A percentile compares a stretch with the other conserved stretches of the same genome.
Evolutionary conservation across 2,797 vertebrate species (phyloP).

Genomic region (Mastacembelus armatus): DNA sequence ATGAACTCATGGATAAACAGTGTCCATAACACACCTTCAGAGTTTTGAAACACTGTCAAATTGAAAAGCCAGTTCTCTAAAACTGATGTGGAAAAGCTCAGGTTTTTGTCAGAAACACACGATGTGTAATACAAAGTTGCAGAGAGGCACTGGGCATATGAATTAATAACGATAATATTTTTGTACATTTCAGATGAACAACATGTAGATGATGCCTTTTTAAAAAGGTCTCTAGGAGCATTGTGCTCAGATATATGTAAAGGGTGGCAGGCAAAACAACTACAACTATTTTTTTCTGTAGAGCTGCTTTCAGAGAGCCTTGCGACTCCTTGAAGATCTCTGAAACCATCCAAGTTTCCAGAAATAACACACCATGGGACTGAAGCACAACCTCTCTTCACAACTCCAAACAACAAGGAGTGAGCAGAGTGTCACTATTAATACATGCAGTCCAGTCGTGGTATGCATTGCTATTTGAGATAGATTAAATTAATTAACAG

Average conservation of each 20-base stretch:
- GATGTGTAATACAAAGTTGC: not conserved
- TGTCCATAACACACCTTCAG: slow-evolving; percentile 28
- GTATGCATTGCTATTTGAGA: slow-evolving; percentile 58
- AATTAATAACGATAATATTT: not conserved
- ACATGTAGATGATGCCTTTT: not conserved
- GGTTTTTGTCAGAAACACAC: slow-evolving; percentile 9
- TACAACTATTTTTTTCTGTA: slow-evolving; percentile 47
- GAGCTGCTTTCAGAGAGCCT: slow-evolving; percentile 75
- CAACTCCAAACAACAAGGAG: slow-evolving; percentile 53
- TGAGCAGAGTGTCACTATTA: slow-evolving; percentile 51
- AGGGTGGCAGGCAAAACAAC: slow-evolving; percentile 33
- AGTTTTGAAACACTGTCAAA: slow-evolving; percentile 35
- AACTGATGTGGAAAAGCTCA: slow-evolving; percentile 28
- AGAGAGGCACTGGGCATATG: not conserved
- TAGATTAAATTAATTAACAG: slow-evolving; percentile 68
- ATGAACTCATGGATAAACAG: slow-evolving; percentile 24
- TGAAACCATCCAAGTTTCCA: slow-evolving; percentile 78
- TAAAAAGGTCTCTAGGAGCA: slow-evolving; percentile 6
- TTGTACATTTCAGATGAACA: no score
- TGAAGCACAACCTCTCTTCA: slow-evolving; percentile 68
- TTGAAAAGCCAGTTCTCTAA: slow-evolving; percentile 38
- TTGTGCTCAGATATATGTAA: slow-evolving; percentile 28
- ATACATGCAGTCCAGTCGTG: slow-evolving; percentile 56
- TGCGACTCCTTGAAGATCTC: slow-evolving; percentile 76
- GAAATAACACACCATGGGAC: slow-evolving; percentile 76